Base-by-base conservation (phyloP, 2,113 vertebrate genomes). In the Alaudala cheleensis region DNA sequence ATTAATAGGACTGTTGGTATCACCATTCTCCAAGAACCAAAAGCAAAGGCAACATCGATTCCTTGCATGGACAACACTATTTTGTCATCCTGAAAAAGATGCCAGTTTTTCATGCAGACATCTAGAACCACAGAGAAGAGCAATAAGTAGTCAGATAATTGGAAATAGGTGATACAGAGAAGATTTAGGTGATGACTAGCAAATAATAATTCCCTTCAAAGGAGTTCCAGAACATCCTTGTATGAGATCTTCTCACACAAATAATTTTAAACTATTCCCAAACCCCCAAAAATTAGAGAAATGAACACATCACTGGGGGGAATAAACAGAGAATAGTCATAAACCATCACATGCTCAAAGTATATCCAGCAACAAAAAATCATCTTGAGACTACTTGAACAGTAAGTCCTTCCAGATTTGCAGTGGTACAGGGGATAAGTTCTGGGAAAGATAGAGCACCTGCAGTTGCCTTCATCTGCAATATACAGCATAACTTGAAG, bases 381-480 rank as follows among this genome's bases (percentile, higher is more conserved):
- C 86, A 92, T 31, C 65, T 37, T 92, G 81, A 96, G 90, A 91
- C 18, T 93, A 34, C 37, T 88, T 53, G 29, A 93, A 71, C 29
- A 64, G 56, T 45, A 96, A 80, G 67, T 34, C 45, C n/a, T 94
- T 81, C 74, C 66, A 90, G 51, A 82, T 21, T 91, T 50, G 54
- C 53, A 90, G 24, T 6, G 33, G 42, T 51, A 94, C 7, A 1
- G 50, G 21, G 66, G 29, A 29, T 67, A 92, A 87, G 22, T 85
- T 89, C 70, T 91, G 50, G 53, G 66, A 87, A 94, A 79, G 23
- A 84, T 0, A 74, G 57, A 92, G 81, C 53, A 87, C 91, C 81
- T 85, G 84, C 73, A 97, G 71, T 69, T 87, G 45, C 65, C 78
- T 89, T 92, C 78, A 91, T 79, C 78, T 91, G 76, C 57, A 78